phyloP scores from a whole-genome alignment of 2,797 vertebrate species.

The Spondyliosoma cantharus region DNA sequence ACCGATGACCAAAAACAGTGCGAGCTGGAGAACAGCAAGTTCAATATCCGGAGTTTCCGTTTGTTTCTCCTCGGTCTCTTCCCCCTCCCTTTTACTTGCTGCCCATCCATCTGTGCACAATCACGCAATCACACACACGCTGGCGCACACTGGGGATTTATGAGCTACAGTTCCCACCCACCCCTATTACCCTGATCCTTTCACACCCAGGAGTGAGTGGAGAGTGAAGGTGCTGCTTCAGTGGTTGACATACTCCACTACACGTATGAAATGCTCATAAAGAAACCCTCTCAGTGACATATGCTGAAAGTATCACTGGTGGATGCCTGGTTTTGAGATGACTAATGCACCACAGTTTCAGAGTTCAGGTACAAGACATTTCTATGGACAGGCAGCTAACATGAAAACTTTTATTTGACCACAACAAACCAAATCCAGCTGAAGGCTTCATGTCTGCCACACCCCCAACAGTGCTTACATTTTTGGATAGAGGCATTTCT shows the following conservation, averaged over 20 bases:
- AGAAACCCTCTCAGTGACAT: constrained; percentile 28
- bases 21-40: constrained; percentile 9
- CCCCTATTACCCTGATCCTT: constrained; percentile 29
- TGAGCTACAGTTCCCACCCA: constrained; percentile 20
- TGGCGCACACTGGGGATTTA: constrained; percentile 43
- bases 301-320: constrained; percentile 11
- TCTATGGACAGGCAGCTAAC: background rate
- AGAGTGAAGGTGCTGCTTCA: constrained; percentile 48
- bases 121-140: constrained; percentile 39
- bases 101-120: constrained; percentile 44
- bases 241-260: constrained; percentile 52
- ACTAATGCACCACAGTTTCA: constrained; percentile 1
- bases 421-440: background rate
- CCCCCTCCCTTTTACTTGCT: constrained; percentile 22
- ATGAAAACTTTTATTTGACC: background rate
- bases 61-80: constrained; percentile 10
- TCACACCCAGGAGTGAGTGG: constrained; percentile 46
- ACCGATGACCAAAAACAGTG: constrained; percentile 24
- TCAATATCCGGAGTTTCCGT: constrained; percentile 25
- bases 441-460: background rate
- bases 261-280: constrained; percentile 55
- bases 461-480: background rate
- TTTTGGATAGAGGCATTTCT: background rate
- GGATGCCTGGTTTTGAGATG: constrained; percentile 25
- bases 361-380: constrained; percentile 3